phyloP scores from a whole-genome alignment of 2,888 invertebrate species.

The Lottia gigantea region DNA sequence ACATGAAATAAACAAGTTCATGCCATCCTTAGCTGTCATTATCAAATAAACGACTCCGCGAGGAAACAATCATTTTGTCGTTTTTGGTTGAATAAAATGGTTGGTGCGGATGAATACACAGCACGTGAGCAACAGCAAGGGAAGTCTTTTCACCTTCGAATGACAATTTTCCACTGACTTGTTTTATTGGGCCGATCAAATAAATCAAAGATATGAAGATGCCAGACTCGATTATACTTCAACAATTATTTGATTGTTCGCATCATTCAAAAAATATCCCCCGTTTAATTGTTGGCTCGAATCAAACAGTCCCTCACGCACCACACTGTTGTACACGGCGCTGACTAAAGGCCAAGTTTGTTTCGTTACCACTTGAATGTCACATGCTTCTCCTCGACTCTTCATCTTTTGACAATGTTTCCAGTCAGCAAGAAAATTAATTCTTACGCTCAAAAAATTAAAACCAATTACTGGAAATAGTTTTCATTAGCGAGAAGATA shows the following conservation, averaged over 20 bases:
- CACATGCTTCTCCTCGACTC: neutral
- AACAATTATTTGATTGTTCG: neutral
- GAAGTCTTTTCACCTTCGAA: slow-evolving; percentile 9
- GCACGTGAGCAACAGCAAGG: slow-evolving; percentile 1
- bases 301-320: no score
- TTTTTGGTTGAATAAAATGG: slow-evolving; percentile 7
- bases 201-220: slow-evolving; percentile 6
- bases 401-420: neutral
- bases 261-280: neutral
- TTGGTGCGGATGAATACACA: slow-evolving; percentile 9
- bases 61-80: slow-evolving; percentile 7
- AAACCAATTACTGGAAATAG: neutral
- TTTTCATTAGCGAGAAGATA: no score
- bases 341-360: neutral
- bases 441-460: slow-evolving; percentile 3
- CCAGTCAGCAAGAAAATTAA: slow-evolving; percentile 6
- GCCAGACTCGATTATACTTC: neutral
- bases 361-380: neutral
- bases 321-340: neutral
- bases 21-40: neutral
- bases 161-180: slow-evolving; percentile 6
- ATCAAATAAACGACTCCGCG: neutral
- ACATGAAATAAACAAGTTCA: no score
- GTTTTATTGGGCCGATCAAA: slow-evolving; percentile 9
- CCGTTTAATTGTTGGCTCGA: neutral